A percentile compares a stretch with the other conserved stretches of the same genome.
Conservation (phyloP, 2,797 vertebrate genomes). For the Chromobotia macracanthus region DNA sequence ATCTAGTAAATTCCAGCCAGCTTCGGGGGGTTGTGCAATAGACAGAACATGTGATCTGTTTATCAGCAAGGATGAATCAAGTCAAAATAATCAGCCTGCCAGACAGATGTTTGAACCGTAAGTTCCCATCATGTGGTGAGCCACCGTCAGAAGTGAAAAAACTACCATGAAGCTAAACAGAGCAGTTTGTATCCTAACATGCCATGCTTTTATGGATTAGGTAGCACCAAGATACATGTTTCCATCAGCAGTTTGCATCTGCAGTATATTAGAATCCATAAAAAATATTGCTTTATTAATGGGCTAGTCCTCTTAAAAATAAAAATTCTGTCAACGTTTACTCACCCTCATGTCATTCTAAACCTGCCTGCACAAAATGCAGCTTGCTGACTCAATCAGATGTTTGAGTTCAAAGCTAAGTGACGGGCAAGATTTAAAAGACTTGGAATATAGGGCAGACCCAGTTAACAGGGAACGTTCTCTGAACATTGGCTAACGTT, state of each 20-base stretch:
- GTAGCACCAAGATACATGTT: background rate
- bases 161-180: slow-evolving; percentile 8
- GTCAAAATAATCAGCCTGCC: slow-evolving; percentile 20
- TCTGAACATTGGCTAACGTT: too few species aligned
- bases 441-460: too few species aligned
- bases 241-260: background rate
- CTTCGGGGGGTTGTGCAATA: background rate
- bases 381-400: too few species aligned
- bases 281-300: too few species aligned
- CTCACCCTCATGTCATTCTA: too few species aligned
- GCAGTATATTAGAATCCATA: too few species aligned
- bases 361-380: too few species aligned
- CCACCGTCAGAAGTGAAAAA: slow-evolving; percentile 7
- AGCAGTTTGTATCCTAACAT: slow-evolving; percentile 6
- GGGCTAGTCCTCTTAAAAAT: too few species aligned
- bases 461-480: too few species aligned
- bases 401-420: too few species aligned
- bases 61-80: slow-evolving; percentile 32
- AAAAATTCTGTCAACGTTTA: too few species aligned
- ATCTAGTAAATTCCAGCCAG: slow-evolving; percentile 5
- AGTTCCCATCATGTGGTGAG: slow-evolving; percentile 31
- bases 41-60: background rate
- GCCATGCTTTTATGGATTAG: background rate
- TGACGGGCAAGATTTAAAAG: too few species aligned
- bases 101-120: slow-evolving; percentile 31